A percentile compares a stretch with the other conserved stretches of the same genome.
Evolutionary conservation across 2,888 invertebrate genomes (phyloP).

Genomic region (Lydus trimaculatus): DNA sequence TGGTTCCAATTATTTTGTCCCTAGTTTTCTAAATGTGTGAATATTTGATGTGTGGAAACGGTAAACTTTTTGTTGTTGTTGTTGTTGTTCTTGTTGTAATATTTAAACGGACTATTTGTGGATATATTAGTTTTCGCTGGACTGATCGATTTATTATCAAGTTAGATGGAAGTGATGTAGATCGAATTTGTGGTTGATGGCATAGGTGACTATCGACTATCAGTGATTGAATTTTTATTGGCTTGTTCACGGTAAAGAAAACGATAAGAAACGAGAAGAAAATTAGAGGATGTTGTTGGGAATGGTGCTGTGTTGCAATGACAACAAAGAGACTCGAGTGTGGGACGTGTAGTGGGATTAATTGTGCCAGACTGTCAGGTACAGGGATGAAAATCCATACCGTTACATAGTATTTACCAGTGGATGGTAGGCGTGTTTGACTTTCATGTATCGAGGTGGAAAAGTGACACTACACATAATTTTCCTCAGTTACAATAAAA

Average conservation of each 20-base stretch:
- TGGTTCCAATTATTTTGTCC: background rate
- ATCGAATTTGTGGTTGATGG: background rate
- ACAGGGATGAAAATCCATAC: constrained; percentile 30
- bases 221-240: constrained; percentile 13
- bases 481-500: background rate
- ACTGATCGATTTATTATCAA: background rate
- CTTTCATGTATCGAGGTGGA: constrained; percentile 29
- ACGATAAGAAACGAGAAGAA: background rate
- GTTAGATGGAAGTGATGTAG: background rate
- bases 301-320: background rate
- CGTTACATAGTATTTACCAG: constrained; percentile 15
- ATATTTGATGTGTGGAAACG: background rate
- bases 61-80: no score
- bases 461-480: constrained; percentile 20
- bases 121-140: background rate
- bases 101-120: background rate
- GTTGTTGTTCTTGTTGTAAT: background rate
- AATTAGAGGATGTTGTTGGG: background rate
- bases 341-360: constrained; percentile 20
- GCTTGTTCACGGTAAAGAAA: constrained; percentile 8
- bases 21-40: background rate
- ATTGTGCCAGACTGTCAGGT: constrained; percentile 27
- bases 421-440: constrained; percentile 26
- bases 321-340: background rate
- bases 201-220: background rate